These are phyloP conservation scores for Labeo catla DNA, from an alignment of 2,113 vertebrate genomes.

Conservation along the genomic window DNA sequence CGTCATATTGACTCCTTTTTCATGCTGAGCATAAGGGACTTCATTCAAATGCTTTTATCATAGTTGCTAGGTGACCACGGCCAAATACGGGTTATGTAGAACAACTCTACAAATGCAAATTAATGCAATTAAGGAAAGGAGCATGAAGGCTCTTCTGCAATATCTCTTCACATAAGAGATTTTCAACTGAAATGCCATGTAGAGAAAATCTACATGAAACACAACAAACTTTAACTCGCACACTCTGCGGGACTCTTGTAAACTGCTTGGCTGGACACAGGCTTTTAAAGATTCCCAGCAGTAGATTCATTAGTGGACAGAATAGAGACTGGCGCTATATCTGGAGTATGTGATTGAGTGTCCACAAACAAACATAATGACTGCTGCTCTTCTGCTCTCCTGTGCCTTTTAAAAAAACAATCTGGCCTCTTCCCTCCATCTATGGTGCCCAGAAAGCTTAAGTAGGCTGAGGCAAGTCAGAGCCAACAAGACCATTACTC, in stretches of 20 bases:
- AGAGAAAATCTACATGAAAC: constrained; percentile 7
- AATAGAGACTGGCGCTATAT: constrained; percentile 56
- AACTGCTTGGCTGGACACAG: constrained; percentile 29
- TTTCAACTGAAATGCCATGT: not conserved
- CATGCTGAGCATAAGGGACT: constrained; percentile 22
- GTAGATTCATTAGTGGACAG: constrained; percentile 49
- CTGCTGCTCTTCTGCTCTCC: constrained; percentile 59
- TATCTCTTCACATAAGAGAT: not conserved
- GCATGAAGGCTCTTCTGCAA: constrained; percentile 25
- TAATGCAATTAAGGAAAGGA: constrained; percentile 46
- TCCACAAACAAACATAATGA: constrained; percentile 62
- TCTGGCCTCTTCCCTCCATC: not conserved
- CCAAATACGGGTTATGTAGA: constrained; percentile 33
- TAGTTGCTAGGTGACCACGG: constrained; percentile 45
- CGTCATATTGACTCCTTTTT: constrained; percentile 33
- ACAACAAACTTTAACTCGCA: constrained; percentile 16
- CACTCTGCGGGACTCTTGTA: constrained; percentile 31
- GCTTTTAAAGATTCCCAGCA: constrained; percentile 45
- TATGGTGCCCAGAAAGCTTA: not conserved
- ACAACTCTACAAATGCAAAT: constrained; percentile 47
- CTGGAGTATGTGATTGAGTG: constrained; percentile 46
- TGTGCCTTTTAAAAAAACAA: not conserved
- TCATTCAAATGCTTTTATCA: constrained; percentile 32
- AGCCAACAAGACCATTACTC: constrained; percentile 18
- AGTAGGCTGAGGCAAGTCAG: not conserved